Percentiles rank a stretch among this genome's conserved stretches.
Conservation (phyloP, 1,140 invertebrate species). For the Sycophila sp. region DNA sequence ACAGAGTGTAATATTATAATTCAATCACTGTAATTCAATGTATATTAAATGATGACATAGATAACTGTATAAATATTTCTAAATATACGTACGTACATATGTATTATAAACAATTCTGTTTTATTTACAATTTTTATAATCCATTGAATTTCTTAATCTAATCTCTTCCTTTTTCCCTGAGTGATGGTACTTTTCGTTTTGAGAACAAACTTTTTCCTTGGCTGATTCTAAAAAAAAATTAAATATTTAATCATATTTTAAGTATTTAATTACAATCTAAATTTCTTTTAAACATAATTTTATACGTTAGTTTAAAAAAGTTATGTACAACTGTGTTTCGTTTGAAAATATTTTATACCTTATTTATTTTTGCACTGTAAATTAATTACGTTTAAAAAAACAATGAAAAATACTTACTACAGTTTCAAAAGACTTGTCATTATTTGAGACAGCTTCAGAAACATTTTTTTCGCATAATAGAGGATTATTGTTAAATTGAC, state of each 20-base stretch:
- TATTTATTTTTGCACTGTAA: too few relatives aligned
- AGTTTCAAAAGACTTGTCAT: too few relatives aligned
- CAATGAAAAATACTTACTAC: too few relatives aligned
- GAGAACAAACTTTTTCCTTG: conserved; percentile 19
- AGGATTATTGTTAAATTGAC: neutral
- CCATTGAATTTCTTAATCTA: neutral
- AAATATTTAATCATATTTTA: too few relatives aligned
- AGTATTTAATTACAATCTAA: too few relatives aligned
- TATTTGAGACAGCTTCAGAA: too few relatives aligned
- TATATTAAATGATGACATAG: conserved; percentile 54
- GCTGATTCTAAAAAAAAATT: conserved; percentile 4
- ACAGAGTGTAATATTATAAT: conserved; percentile 55
- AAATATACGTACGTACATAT: conserved; percentile 60
- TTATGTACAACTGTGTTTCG: too few relatives aligned
- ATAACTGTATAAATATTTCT: conserved; percentile 63
- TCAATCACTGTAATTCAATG: conserved; percentile 55
- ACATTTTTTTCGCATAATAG: conserved; percentile 33
- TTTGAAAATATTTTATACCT: too few relatives aligned
- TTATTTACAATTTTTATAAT: neutral
- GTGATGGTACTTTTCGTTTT: conserved; percentile 27
- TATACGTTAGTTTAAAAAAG: too few relatives aligned
- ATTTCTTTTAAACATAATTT: too few relatives aligned
- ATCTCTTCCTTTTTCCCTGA: neutral
- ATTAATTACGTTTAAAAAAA: too few relatives aligned
- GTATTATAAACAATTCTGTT: conserved; percentile 44